Conservation (phyloP, 2,888 invertebrate species). For the Thymelicus lineola region DNA sequence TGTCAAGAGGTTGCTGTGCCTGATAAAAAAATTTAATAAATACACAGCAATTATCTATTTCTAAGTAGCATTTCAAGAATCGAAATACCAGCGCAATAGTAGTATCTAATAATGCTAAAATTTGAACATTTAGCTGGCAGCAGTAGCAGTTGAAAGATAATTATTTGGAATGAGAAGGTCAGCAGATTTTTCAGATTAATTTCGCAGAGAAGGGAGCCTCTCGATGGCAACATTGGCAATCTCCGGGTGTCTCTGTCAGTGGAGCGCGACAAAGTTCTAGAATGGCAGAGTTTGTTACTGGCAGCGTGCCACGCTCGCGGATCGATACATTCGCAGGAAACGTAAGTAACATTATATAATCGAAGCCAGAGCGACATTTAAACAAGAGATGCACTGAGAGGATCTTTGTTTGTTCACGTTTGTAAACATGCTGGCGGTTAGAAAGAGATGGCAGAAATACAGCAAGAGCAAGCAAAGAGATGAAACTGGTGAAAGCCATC, state of each 20-base stretch:
- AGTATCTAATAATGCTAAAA: too few species aligned
- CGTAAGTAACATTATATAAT: constrained; percentile 73
- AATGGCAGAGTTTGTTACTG: constrained; percentile 70
- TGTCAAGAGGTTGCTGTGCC: too few species aligned
- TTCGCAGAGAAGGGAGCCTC: neutral
- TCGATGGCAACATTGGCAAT: constrained; percentile 1
- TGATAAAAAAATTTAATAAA: too few species aligned
- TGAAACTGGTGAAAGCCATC: too few species aligned
- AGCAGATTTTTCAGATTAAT: neutral
- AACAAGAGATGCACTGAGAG: constrained; percentile 31
- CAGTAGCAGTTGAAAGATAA: neutral
- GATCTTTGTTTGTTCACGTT: neutral
- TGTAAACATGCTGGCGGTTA: neutral
- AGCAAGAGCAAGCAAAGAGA: too few species aligned
- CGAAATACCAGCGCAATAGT: too few species aligned
- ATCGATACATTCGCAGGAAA: constrained; percentile 68
- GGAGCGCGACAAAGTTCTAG: constrained; percentile 52
- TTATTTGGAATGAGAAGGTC: neutral
- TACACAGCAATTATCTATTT: too few species aligned
- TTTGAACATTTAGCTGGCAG: too few species aligned
- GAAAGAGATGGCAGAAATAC: too few species aligned
- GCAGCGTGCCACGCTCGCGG: constrained; percentile 74
- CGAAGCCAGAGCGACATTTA: constrained; percentile 55
- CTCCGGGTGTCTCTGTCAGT: constrained; percentile 11
- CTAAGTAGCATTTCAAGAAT: too few species aligned